Evolutionary conservation across 2,113 vertebrate genomes (phyloP), one percentile per base, ranked within the genome.

Genomic region (Eidolon helvum): DNA sequence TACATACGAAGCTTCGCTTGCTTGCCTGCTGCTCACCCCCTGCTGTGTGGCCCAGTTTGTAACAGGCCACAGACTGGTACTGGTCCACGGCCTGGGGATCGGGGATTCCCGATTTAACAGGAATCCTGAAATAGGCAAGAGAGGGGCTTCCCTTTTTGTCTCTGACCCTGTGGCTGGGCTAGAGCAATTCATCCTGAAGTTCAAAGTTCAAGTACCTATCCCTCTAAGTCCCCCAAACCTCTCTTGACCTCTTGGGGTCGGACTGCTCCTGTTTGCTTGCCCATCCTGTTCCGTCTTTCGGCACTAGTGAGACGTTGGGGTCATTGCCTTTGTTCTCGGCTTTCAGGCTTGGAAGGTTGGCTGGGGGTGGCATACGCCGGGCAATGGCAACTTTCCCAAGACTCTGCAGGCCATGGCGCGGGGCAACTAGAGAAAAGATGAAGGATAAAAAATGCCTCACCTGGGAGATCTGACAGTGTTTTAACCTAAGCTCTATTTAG

Each of bases 271-370:
- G 99, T 99, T 99, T 99, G 99, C 99, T 99, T 99, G 99, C 99
- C 99, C 99, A 99, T 99, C 99, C 99, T 99, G 99, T 99, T 98
- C 99, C 99, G 99, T 99, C 99, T 99, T 99, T 99, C 97, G 99
- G 99, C 98, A 99, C 99, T 98, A 99, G 98, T 97, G 99, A 99
- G 99, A 99, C 99, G 98, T 99, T 99, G 98, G 99, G 99, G 98
- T 99, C 99, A 99, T 99, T 99, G 99, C 99, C 99, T 99, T 99
- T 99, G 98, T 99, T 99, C 98, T 99, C 99, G 63, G 99, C 99
- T 99, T 99, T 99, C 98, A 99, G 98, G 99, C 99, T 99, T 97
- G 99, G 99, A 98, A 99, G 99, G 98, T 99, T 99, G 98, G 99
- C 99, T 98, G 99, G 99, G 98, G 99, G 99, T 98, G 99, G 99